A percentile compares a stretch with the other conserved stretches of the same genome.
Evolutionary conservation across 2,888 invertebrate genomes (phyloP).

Genomic region (Mythimna vitellina): DNA sequence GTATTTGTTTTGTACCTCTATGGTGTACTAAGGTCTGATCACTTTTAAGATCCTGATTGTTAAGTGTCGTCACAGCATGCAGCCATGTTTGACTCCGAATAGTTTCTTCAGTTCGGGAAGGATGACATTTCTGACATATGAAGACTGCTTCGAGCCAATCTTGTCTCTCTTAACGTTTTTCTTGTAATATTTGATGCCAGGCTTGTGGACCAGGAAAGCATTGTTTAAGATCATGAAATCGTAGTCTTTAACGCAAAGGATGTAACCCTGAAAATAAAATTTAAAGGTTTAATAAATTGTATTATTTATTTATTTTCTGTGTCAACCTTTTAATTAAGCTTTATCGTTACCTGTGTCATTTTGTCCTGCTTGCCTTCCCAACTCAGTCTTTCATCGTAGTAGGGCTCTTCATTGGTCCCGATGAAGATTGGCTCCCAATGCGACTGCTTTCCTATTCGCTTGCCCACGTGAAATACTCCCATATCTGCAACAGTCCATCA

Average conservation of each 20-base stretch:
- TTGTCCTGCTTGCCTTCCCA: slow-evolving; percentile 99
- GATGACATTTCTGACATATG: slow-evolving; percentile 94
- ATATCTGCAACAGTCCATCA: slow-evolving; percentile 83
- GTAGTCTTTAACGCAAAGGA: slow-evolving; percentile 97
- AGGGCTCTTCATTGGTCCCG: slow-evolving; percentile 96
- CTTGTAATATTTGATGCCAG: slow-evolving; percentile 96
- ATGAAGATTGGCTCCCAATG: slow-evolving; percentile 99
- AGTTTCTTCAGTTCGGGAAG: slow-evolving; percentile 96
- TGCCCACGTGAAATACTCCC: slow-evolving; percentile 96
- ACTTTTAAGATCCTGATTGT: slow-evolving; percentile 49
- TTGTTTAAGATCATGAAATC: slow-evolving; percentile 98
- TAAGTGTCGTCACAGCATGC: slow-evolving; percentile 92
- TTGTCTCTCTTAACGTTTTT: slow-evolving; percentile 94
- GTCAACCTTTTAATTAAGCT: not conserved
- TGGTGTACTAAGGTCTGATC: slow-evolving; percentile 48
- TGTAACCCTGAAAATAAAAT: slow-evolving; percentile 93
- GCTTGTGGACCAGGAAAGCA: slow-evolving; percentile 97
- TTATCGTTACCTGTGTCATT: slow-evolving; percentile 95
- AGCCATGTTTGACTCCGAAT: slow-evolving; percentile 95
- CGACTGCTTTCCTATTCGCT: slow-evolving; percentile 94
- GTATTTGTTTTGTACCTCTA: slow-evolving; percentile 53
- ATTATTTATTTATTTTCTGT: too few species aligned
- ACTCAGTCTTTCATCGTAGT: slow-evolving; percentile 97
- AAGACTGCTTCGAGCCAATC: slow-evolving; percentile 94
- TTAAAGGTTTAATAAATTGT: not conserved